Evolutionary conservation across 2,797 vertebrate genomes (phyloP).

Genomic region (Poliocrania exsul): DNA sequence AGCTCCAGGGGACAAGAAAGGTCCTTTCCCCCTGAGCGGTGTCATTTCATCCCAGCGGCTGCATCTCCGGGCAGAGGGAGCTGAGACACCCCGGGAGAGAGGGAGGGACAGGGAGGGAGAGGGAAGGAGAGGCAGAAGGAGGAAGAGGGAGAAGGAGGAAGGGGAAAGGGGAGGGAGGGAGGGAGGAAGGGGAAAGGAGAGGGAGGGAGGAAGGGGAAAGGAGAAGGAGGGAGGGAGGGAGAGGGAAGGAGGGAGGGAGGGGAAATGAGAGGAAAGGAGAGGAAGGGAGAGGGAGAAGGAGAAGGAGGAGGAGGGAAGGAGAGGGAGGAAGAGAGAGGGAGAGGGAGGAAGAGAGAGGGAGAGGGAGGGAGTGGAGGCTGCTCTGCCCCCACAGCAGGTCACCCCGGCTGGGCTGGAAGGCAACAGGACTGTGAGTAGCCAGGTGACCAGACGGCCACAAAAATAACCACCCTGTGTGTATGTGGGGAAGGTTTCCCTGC

Average conservation of each 20-base stretch:
- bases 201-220: too few species aligned
- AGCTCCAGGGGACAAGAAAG: neutral
- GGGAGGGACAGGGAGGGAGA: neutral
- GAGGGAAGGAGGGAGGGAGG: too few species aligned
- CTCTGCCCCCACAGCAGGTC: neutral
- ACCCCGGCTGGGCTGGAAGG: neutral
- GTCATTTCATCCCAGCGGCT: neutral
- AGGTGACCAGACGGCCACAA: neutral
- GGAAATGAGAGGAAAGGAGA: too few species aligned
- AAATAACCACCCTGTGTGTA: neutral
- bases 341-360: too few species aligned
- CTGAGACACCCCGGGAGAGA: neutral
- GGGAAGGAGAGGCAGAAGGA: too few species aligned
- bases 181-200: too few species aligned
- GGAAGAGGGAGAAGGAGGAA: too few species aligned
- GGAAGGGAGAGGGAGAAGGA: too few species aligned
- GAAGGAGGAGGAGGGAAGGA: too few species aligned
- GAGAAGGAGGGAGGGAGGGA: too few species aligned
- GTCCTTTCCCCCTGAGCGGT: neutral
- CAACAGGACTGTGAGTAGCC: neutral
- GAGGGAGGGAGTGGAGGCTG: neutral
- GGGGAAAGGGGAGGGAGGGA: too few species aligned
- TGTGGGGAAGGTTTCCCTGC: neutral
- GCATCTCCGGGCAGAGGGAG: neutral
- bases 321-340: too few species aligned